Base-by-base conservation (phyloP, 2,888 invertebrate genomes). In the Melinopterus prodromus region DNA sequence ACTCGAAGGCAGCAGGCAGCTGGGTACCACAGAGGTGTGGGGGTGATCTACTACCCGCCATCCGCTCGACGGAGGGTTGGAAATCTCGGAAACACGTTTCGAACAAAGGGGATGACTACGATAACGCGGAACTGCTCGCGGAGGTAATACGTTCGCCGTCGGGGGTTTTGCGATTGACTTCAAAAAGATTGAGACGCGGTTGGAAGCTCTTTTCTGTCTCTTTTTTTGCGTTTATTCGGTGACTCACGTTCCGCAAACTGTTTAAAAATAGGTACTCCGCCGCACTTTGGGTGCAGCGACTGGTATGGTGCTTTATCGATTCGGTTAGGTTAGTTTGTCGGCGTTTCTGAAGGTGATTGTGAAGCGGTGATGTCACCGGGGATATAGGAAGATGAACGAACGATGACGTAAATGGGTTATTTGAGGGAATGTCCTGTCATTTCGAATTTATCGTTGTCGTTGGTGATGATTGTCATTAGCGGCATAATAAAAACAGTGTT, bases 61-160 rank as follows among this genome's bases (percentile, higher is more conserved):
- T 7, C 53, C 1, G 53, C 5, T 12, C 53, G 53, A 7, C 53
- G 53, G 53, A 53, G 53, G 53, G 53, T 53, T 53, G 53, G 5
- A 53, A 53, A 53, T 53, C 53, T 53, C 53, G 53, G 53, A 53
- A 53, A 53, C 53, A 53, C 53, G 53, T 53, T 53, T 53, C 53
- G 53, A 53, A 53, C 53, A 53, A 53, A 53, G 53, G 38, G 53
- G 53, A 53, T 53, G 1, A 1, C 12, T 53, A 9, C 53, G 9
- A 53, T 9, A 26, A 26, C 26, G 3, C 3, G 26, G 26, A 26
- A 26, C 26, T 1, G 26, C 26, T 26, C 26, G 26, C 26, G 26
- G 26, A 26, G 26, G 26, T 26, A 26, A 26, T 26, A 26, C 26
- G 26, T 26, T 26, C 26, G 26, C 2, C 53, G 53, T 12, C 1